Conservation (phyloP, 2,797 vertebrate species). For the Cossypha dichroa region DNA sequence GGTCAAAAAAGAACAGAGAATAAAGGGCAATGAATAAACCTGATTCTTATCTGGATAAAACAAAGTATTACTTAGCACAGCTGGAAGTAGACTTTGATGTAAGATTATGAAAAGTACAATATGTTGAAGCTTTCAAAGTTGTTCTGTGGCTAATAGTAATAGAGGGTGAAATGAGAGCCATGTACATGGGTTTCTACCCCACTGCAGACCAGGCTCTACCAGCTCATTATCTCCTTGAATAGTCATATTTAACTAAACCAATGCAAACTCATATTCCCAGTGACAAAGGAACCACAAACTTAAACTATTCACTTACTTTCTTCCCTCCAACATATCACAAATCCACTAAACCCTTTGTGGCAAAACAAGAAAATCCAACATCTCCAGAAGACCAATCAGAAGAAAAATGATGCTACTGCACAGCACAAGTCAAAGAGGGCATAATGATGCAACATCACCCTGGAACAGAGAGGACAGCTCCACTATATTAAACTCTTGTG, state of each 20-base stretch:
- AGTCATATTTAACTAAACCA: not conserved
- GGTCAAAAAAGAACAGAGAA: constrained; percentile 51
- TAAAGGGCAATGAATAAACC: constrained; percentile 16
- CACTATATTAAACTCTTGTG: not conserved
- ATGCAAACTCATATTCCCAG: not conserved
- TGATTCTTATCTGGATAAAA: constrained; percentile 50
- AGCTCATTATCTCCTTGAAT: not conserved
- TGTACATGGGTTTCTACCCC: not conserved
- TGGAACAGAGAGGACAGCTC: not conserved
- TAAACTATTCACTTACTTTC: not conserved
- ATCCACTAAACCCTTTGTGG: not conserved
- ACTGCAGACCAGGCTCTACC: not conserved
- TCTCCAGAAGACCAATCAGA: not conserved
- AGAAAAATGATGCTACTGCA: not conserved
- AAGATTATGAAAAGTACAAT: not conserved
- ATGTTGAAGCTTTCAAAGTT: constrained; percentile 4
- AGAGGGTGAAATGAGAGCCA: not conserved
- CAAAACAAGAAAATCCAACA: not conserved
- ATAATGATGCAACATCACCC: not conserved
- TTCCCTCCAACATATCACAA: not conserved
- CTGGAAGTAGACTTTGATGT: constrained; percentile 50
- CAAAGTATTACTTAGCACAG: constrained; percentile 46
- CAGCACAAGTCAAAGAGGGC: not conserved
- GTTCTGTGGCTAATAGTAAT: not conserved
- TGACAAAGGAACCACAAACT: not conserved